Percentiles rank a stretch among this genome's conserved stretches.
phyloP scores from a whole-genome alignment of 2,888 invertebrate species.

The Cosmorhoe ocellata region DNA sequence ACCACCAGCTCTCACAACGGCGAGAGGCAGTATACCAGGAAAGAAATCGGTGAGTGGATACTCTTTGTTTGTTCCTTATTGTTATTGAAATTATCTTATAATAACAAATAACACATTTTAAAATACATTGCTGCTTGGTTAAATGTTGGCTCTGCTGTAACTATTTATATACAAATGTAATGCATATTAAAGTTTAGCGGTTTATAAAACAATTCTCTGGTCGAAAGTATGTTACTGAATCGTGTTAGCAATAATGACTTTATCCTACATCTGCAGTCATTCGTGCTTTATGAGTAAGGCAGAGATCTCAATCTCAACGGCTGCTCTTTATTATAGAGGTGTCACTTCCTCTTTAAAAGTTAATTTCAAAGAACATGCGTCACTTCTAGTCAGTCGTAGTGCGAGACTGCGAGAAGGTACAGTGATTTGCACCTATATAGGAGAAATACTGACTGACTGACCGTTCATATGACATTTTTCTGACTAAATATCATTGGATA shows the following conservation, averaged over 20 bases:
- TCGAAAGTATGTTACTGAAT: not conserved
- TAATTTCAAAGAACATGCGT: constrained; percentile 11
- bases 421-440: too few species aligned
- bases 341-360: constrained; percentile 5
- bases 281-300: constrained; percentile 1
- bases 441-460: too few species aligned
- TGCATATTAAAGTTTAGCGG: not conserved
- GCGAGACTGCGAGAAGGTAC: too few species aligned
- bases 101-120: too few species aligned
- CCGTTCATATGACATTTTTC: too few species aligned
- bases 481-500: too few species aligned
- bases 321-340: constrained; percentile 6
- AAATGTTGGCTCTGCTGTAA: not conserved
- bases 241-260: not conserved
- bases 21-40: constrained; percentile 71
- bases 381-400: constrained; percentile 2
- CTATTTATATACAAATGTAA: not conserved
- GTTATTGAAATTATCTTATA: constrained; percentile 6
- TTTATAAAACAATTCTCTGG: not conserved
- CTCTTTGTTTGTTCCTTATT: constrained; percentile 3
- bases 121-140: not conserved
- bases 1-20: constrained; percentile 73
- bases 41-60: constrained; percentile 69
- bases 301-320: not conserved
- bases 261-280: constrained; percentile 8